Evolutionary conservation across 2,888 invertebrate species (phyloP).

Genomic region (Chorisops tibialis): DNA sequence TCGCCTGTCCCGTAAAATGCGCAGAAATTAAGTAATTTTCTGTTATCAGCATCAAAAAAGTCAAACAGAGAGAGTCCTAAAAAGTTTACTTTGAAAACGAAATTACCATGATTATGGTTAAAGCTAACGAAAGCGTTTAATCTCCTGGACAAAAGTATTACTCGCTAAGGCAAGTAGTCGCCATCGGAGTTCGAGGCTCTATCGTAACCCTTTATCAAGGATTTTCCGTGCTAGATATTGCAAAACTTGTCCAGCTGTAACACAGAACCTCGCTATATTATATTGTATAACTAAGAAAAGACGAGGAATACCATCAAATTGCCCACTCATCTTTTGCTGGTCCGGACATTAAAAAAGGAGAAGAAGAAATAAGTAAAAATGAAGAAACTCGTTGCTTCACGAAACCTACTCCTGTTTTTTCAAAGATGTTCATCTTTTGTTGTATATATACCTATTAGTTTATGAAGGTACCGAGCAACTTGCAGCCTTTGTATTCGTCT

Average conservation of each 20-base stretch:
- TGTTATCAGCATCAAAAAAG: not conserved
- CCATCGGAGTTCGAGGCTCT: not conserved
- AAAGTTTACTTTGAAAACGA: not conserved
- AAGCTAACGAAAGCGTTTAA: constrained; percentile 2
- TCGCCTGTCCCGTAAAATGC: not conserved
- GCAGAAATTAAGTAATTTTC: not conserved
- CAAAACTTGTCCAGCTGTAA: no score
- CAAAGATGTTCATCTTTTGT: not conserved
- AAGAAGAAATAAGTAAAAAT: no score
- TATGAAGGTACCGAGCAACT: not conserved
- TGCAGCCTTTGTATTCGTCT: not conserved
- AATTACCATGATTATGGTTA: constrained; percentile 8
- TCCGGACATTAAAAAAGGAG: constrained; percentile 2
- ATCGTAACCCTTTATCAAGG: no score
- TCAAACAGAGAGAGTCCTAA: not conserved
- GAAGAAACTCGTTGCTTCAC: not conserved
- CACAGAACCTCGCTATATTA: no score
- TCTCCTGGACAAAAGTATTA: not conserved
- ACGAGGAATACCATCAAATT: not conserved
- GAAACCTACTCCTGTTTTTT: not conserved
- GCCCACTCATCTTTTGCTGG: not conserved
- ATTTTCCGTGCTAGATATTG: no score
- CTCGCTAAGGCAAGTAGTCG: not conserved
- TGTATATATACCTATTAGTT: not conserved
- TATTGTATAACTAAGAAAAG: not conserved